Evolutionary conservation across 1,140 invertebrate genomes (phyloP).

Genomic region (Holcopasites calliopsidis): DNA sequence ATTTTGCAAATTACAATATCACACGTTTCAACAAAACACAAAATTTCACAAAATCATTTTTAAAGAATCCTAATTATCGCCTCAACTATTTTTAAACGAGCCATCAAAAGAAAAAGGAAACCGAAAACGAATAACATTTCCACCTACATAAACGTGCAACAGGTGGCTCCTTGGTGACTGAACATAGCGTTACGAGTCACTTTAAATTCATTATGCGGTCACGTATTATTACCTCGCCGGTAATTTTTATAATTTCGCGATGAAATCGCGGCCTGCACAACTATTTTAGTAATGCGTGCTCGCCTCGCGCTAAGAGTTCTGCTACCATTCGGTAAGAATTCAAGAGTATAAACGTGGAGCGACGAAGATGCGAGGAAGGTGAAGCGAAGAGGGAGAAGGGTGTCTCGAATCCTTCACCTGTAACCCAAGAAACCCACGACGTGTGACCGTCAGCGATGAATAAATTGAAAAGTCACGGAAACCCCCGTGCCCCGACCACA

Average conservation of each 20-base stretch:
- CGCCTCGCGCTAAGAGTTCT: not conserved
- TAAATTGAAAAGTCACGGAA: constrained; percentile 23
- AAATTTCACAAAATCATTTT: no score
- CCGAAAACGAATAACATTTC: not conserved
- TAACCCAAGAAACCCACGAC: constrained; percentile 61
- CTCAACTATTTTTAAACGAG: no score
- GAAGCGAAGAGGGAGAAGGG: constrained; percentile 24
- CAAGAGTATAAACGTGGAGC: not conserved
- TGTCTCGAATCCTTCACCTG: constrained; percentile 68
- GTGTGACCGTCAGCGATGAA: constrained; percentile 57
- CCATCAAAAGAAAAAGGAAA: not conserved
- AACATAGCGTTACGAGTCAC: constrained; percentile 8
- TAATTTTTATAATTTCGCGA: constrained; percentile 39
- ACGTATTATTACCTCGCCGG: constrained; percentile 30
- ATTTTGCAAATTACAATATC: no score
- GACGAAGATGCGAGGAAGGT: not conserved
- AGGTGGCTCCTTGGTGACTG: not conserved
- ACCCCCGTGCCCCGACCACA: not conserved
- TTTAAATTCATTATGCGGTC: constrained; percentile 37
- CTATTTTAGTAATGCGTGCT: constrained; percentile 26
- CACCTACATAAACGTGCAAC: not conserved
- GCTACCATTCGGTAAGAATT: not conserved
- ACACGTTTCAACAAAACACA: no score
- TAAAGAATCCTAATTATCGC: no score
- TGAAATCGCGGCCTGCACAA: constrained; percentile 35